These are phyloP conservation scores for Drosophila eugracilis DNA, from an alignment of 1,140 invertebrate genomes.

Conservation along the genomic window DNA sequence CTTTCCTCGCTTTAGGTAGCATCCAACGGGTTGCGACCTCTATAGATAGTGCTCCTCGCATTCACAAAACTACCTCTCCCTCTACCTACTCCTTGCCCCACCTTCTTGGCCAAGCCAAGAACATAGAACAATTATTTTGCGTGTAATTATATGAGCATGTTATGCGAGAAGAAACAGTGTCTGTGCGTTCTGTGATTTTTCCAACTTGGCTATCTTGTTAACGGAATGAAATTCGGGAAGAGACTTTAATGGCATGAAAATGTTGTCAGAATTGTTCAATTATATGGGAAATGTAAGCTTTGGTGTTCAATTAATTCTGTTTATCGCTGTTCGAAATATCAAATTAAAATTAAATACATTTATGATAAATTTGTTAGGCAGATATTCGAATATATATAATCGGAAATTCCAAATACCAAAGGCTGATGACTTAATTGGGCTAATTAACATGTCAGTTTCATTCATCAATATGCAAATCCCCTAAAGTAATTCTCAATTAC, in stretches of 20 bases:
- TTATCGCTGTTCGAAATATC: neutral
- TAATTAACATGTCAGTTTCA: slow-evolving; percentile 20
- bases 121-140: slow-evolving; percentile 74
- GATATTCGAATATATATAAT: neutral
- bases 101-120: too few species aligned
- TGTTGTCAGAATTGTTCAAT: slow-evolving; percentile 1
- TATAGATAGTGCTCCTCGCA: slow-evolving; percentile 51
- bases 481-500: slow-evolving; percentile 23
- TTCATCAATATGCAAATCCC: slow-evolving; percentile 25
- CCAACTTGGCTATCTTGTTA: slow-evolving; percentile 30
- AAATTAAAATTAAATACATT: neutral
- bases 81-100: neutral
- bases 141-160: slow-evolving; percentile 80
- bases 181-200: slow-evolving; percentile 7
- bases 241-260: slow-evolving; percentile 24
- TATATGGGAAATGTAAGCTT: slow-evolving; percentile 4
- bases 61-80: too few species aligned
- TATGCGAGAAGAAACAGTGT: slow-evolving; percentile 44
- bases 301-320: neutral
- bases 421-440: slow-evolving; percentile 10
- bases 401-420: neutral
- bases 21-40: slow-evolving; percentile 70
- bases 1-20: slow-evolving; percentile 27
- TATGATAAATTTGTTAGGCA: neutral
- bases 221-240: slow-evolving; percentile 2